Evolutionary conservation across 1,140 invertebrate species (phyloP).

Genomic region (Bombus pyrosoma): DNA sequence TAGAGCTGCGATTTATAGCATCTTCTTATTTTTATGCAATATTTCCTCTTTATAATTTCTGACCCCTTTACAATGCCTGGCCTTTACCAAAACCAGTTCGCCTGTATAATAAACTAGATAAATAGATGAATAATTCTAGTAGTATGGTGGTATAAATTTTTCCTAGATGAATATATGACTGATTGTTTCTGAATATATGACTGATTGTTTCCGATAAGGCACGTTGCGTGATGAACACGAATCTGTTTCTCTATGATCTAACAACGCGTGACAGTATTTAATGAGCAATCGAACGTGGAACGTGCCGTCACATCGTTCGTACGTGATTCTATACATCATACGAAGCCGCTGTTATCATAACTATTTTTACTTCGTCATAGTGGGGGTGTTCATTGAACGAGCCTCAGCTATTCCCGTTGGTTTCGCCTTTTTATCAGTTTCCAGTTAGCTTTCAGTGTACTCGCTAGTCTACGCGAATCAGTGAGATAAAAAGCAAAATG

Average conservation of each 20-base stretch:
- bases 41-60: background rate
- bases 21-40: background rate
- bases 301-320: background rate
- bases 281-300: constrained; percentile 25
- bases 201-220: constrained; percentile 5
- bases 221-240: background rate
- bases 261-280: constrained; percentile 42
- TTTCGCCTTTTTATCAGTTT: constrained; percentile 1
- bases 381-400: background rate
- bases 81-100: too few species aligned
- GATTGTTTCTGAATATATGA: background rate
- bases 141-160: background rate
- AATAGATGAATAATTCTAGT: background rate
- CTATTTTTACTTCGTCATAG: constrained; percentile 5
- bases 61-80: too few species aligned
- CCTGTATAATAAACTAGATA: background rate
- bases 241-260: constrained; percentile 5
- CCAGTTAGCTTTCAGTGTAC: too few species aligned
- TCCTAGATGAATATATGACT: background rate
- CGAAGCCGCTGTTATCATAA: constrained; percentile 1
- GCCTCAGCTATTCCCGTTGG: background rate
- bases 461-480: background rate
- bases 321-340: constrained; percentile 18
- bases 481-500: background rate
- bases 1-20: too few species aligned